Conservation (phyloP, 2,113 vertebrate genomes). For the Dasyurus viverrinus region DNA sequence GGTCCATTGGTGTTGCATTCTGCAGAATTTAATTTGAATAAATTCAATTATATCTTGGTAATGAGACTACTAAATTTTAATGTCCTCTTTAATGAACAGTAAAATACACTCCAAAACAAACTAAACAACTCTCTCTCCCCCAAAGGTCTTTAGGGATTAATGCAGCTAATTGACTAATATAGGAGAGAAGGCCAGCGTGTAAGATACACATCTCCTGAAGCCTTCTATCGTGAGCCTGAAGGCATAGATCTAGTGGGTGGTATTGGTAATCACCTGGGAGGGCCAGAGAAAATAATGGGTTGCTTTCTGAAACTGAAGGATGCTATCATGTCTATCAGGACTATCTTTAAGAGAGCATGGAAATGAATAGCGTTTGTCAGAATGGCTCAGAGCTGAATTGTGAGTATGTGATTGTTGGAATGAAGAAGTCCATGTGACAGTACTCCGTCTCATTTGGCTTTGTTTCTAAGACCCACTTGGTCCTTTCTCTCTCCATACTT, state of each 20-base stretch:
- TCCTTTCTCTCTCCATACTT: slow-evolving; percentile 1
- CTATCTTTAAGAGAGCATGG: not conserved
- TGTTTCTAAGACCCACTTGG: not conserved
- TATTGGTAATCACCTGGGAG: not conserved
- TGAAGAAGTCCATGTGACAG: not conserved
- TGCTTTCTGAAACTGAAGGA: not conserved
- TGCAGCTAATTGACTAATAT: slow-evolving; percentile 65
- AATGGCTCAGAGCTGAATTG: not conserved
- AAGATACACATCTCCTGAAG: slow-evolving; percentile 48
- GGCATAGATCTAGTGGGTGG: not conserved
- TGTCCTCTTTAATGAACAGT: slow-evolving; percentile 71
- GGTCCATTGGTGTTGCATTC: slow-evolving; percentile 59
- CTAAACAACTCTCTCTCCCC: slow-evolving; percentile 52
- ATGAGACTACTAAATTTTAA: slow-evolving; percentile 73
- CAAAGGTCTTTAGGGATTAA: slow-evolving; percentile 57
- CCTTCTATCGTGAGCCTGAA: slow-evolving; percentile 1
- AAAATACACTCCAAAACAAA: slow-evolving; percentile 72
- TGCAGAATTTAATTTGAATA: slow-evolving; percentile 72
- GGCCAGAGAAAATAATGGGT: not conserved
- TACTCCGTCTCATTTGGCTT: not conserved
- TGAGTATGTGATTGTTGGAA: not conserved
- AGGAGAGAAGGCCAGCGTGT: slow-evolving; percentile 36
- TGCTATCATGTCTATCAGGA: not conserved
- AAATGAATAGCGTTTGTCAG: not conserved
- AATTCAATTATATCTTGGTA: slow-evolving; percentile 75